A percentile compares a stretch with the other conserved stretches of the same genome.
phyloP scores from a whole-genome alignment of 2,113 vertebrate species.

The Anhinga anhinga region DNA sequence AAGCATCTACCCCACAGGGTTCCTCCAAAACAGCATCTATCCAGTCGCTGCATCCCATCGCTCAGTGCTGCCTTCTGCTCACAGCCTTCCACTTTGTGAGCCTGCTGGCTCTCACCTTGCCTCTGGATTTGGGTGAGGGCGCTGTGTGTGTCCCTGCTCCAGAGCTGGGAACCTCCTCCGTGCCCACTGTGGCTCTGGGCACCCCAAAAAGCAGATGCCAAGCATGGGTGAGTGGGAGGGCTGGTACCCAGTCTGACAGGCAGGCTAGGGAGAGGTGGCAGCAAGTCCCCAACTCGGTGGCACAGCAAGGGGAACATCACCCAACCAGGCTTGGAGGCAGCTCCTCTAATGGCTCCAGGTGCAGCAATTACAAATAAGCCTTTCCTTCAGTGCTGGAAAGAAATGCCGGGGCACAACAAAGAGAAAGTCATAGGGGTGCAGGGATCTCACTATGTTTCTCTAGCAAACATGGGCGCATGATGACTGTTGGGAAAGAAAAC shows the following conservation, averaged over 20 bases:
- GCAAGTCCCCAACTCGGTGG: accelerated
- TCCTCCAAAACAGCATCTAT: not conserved
- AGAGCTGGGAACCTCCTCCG: not conserved
- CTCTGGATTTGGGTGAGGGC: not conserved
- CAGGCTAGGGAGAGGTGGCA: not conserved
- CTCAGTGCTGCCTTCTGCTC: not conserved
- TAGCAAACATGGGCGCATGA: accelerated
- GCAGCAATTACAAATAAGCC: not conserved
- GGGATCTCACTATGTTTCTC: accelerated
- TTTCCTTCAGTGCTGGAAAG: not conserved
- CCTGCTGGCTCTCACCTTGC: not conserved
- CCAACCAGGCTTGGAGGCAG: not conserved
- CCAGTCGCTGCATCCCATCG: not conserved
- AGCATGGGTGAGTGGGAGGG: not conserved
- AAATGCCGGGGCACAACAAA: not conserved
- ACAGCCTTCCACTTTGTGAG: not conserved
- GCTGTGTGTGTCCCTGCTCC: not conserved
- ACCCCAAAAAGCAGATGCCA: not conserved
- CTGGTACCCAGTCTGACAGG: not conserved
- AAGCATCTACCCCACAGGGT: accelerated
- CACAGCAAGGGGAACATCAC: not conserved
- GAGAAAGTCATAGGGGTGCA: not conserved
- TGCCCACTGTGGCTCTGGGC: not conserved
- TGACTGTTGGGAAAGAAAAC: not conserved
- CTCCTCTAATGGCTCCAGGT: not conserved